phyloP scores from a whole-genome alignment of 2,888 invertebrate genomes.

The Ommatoiulus sabulosus region DNA sequence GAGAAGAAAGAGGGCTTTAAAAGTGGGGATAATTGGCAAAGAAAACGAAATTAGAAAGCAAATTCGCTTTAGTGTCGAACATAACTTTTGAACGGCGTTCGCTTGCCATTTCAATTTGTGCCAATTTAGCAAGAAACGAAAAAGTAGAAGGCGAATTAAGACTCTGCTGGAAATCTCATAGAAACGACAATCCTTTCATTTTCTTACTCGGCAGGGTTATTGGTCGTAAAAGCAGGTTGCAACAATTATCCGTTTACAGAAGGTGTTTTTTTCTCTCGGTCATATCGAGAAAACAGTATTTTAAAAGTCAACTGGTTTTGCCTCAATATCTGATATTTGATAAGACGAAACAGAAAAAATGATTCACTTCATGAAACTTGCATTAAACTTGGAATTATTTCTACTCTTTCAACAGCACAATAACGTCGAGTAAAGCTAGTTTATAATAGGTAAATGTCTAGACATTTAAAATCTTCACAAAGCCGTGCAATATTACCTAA shows the following conservation, averaged over 20 bases:
- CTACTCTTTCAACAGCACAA: no score
- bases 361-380: no score
- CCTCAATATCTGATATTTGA: no score
- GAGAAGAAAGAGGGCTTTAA: background rate
- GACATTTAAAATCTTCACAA: no score
- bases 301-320: background rate
- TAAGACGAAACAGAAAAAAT: no score
- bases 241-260: no score
- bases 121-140: background rate
- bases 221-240: no score
- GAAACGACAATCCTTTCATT: background rate
- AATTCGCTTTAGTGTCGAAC: background rate
- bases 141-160: background rate
- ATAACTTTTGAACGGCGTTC: background rate
- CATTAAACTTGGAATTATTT: no score
- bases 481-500: no score
- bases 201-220: background rate
- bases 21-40: slow-evolving; percentile 18
- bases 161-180: background rate
- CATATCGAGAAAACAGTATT: background rate
- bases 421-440: no score
- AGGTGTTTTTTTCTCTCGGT: no score
- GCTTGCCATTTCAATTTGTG: slow-evolving; percentile 39
- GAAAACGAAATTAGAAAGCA: background rate
- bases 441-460: no score